Conservation (phyloP, 1,140 invertebrate species). For the Trachymyrmex cornetzi region DNA sequence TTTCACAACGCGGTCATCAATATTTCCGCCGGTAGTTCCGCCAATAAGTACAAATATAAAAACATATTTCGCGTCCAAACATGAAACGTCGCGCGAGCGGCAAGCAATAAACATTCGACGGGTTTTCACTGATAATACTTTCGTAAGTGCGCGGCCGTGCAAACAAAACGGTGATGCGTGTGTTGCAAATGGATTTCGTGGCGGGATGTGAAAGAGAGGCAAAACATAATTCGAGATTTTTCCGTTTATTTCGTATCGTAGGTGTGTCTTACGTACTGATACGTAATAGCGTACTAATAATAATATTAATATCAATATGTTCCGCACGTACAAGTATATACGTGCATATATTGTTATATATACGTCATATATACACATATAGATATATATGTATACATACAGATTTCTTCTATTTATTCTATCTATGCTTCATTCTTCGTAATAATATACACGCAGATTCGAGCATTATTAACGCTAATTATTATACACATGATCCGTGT, state of each 20-base stretch:
- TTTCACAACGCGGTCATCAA: conserved; percentile 45
- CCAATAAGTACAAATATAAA: conserved; percentile 56
- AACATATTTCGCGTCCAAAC: conserved; percentile 68
- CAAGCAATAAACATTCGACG: conserved; percentile 59
- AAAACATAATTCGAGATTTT: conserved; percentile 66
- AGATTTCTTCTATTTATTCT: conserved; percentile 72
- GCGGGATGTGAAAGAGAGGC: conserved; percentile 28
- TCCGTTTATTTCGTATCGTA: conserved; percentile 82
- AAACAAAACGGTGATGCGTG: conserved; percentile 10
- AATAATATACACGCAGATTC: conserved; percentile 81
- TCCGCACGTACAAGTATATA: conserved; percentile 43
- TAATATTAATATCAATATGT: conserved; percentile 71
- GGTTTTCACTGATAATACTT: conserved; percentile 60
- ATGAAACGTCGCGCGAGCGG: not conserved
- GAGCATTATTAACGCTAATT: conserved; percentile 60
- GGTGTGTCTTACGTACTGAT: conserved; percentile 69
- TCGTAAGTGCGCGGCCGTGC: conserved; percentile 3
- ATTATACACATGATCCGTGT: conserved; percentile 78
- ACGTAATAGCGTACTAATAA: conserved; percentile 65
- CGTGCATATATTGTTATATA: conserved; percentile 22
- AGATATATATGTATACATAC: conserved; percentile 64
- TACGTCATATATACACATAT: conserved; percentile 48
- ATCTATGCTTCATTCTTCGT: conserved; percentile 67
- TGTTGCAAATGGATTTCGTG: conserved; percentile 25
- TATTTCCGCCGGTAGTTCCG: conserved; percentile 47